These are phyloP conservation scores for Allolobophora icterica DNA, from an alignment of 2,888 invertebrate species.

Conservation along the genomic window DNA sequence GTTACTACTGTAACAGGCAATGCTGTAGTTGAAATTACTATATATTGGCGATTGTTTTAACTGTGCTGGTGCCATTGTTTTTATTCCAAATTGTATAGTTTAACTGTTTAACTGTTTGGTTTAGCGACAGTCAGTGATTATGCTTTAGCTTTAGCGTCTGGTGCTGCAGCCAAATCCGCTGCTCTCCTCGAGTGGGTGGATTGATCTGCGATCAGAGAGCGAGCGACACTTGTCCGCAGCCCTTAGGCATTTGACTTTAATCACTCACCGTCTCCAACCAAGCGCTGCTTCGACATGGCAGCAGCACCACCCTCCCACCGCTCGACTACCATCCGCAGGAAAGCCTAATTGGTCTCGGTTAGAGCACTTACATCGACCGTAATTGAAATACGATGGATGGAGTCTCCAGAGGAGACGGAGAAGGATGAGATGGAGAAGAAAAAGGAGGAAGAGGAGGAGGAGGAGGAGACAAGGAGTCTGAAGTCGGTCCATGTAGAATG, in stretches of 20 bases:
- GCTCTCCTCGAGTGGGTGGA: not conserved
- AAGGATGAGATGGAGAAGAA: not conserved
- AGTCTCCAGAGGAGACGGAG: not conserved
- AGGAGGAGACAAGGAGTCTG: not conserved
- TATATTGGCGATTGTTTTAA: not conserved
- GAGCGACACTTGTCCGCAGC: not conserved
- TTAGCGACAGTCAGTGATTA: not conserved
- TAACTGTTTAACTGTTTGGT: not conserved
- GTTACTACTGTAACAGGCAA: not conserved
- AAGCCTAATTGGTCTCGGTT: not conserved
- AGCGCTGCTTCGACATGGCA: not conserved
- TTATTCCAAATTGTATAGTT: not conserved
- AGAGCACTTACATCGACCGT: not conserved
- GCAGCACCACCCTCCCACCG: not conserved
- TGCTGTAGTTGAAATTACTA: not conserved
- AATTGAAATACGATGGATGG: not conserved
- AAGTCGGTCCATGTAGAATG: not conserved
- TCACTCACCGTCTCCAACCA: not conserved
- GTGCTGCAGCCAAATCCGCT: not conserved
- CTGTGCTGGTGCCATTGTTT: not conserved
- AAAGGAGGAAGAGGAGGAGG: no score
- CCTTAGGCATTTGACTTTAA: not conserved
- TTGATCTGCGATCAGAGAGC: not conserved
- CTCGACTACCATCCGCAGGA: not conserved
- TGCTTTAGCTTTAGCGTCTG: not conserved